Evolutionary conservation across 2,888 invertebrate species (phyloP), one percentile per base, ranked within the genome.

Genomic region (Nymphalis polychloros): DNA sequence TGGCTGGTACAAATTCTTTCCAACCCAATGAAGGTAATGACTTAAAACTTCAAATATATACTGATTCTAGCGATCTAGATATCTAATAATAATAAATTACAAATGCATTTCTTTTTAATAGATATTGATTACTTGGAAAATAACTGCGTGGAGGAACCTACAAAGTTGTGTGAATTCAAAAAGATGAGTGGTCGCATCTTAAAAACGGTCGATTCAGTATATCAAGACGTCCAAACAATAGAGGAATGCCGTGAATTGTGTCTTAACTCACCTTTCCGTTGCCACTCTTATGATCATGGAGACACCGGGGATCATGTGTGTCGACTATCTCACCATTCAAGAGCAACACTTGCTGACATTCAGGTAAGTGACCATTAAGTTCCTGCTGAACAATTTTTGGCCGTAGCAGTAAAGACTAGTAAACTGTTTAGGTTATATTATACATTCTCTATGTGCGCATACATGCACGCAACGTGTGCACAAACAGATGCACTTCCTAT

Each of bases 271-370:
- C 97, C 97, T 53, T 97, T 96, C 94, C 94, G 94, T 83, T 98
- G 98, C 87, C 98, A 98, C 87, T 97, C 98, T 13, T 98, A 97
- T 87, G 98, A 98, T 86, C 97, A 97, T 85, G 97, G 97, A 63
- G 98, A 98, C 84, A 97, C 97, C 75, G 97, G 97, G 65, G 98
- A 98, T 81, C 96, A 97, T 93, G 97, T 98, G 61, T 98, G 98
- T 92, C 95, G 98, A 79, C 94, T 98, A 41, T 97, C 97, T 76
- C 98, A 98, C 92, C 97, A 98, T 86, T 96, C 97, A 63, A 94
- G 97, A 76, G 96, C 97, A 50, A 97, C 98, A 20, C 94, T 98
- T 72, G 95, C 96, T 62, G 97, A 97, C 83, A 97, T 97, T 77
- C 96, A 97, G 94, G 97, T 96, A 70, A 64, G 61, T 59, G 59